phyloP scores from a whole-genome alignment of 2,113 vertebrate genomes.

The Macquaria ambigua region DNA sequence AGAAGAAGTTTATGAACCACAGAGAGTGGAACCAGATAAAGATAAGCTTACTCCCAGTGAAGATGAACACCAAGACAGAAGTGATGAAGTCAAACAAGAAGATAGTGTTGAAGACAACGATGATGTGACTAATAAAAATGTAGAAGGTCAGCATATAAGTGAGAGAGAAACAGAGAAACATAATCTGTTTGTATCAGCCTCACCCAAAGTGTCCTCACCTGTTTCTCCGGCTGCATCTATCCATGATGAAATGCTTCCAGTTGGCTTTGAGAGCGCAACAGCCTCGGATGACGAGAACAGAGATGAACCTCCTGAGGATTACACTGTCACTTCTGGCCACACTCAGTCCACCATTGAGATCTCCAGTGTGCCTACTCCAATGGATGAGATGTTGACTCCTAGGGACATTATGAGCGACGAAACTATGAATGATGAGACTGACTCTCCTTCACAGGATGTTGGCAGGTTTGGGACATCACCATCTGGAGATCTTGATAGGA shows the following conservation, averaged over 20 bases:
- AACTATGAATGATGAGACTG: constrained; percentile 91
- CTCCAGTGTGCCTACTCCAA: constrained; percentile 94
- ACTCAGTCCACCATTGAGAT: constrained; percentile 96
- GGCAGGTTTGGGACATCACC: constrained; percentile 84
- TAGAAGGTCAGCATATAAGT: constrained; percentile 71
- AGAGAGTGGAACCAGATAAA: constrained; percentile 80
- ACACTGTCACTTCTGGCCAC: constrained; percentile 90
- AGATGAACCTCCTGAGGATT: constrained; percentile 91
- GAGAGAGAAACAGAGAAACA: constrained; percentile 85
- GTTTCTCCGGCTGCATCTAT: constrained; percentile 89
- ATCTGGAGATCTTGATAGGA: constrained; percentile 84
- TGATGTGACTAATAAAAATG: constrained; percentile 75
- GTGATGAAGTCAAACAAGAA: constrained; percentile 55
- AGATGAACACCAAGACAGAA: constrained; percentile 68
- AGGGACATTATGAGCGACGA: constrained; percentile 93
- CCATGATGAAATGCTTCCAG: constrained; percentile 90
- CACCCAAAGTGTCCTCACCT: constrained; percentile 85
- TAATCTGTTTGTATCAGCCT: constrained; percentile 74
- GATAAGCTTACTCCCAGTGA: constrained; percentile 53
- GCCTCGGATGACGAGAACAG: constrained; percentile 93
- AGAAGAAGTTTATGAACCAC: constrained; percentile 91
- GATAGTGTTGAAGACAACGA: constrained; percentile 81
- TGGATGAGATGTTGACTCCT: constrained; percentile 96
- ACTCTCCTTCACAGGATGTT: constrained; percentile 91
- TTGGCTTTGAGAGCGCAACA: constrained; percentile 89